phyloP scores from a whole-genome alignment of 2,888 invertebrate species.

The Hipparchia sbordonii region DNA sequence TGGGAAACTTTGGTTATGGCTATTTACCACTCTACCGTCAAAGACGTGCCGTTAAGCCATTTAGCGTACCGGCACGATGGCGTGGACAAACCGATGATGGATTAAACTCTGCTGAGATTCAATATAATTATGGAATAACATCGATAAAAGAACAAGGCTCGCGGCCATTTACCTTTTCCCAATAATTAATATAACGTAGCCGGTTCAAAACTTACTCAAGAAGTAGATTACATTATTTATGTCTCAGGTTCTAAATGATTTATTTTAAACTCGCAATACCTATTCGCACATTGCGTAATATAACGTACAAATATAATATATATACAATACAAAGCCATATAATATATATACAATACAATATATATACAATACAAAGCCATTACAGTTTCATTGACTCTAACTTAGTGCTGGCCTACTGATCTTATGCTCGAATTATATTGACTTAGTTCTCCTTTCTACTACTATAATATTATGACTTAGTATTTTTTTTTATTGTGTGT shows the following conservation, averaged over 20 bases:
- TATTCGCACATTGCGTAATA: conserved; percentile 16
- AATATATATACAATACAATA: too few species aligned
- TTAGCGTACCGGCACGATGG: too few species aligned
- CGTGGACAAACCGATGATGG: too few species aligned
- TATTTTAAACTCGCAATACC: conserved; percentile 16
- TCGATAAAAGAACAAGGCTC: too few species aligned
- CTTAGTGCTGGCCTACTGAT: conserved; percentile 23
- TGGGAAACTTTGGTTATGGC: too few species aligned
- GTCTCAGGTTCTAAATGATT: conserved; percentile 15
- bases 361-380: conserved; percentile 35
- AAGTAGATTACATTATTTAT: not conserved
- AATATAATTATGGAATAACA: too few species aligned
- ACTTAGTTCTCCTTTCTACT: not conserved
- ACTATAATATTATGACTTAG: not conserved
- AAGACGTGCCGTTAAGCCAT: too few species aligned
- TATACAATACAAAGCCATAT: conserved; percentile 35
- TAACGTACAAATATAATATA: too few species aligned
- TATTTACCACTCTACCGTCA: too few species aligned
- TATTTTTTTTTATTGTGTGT: too few species aligned
- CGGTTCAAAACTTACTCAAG: not conserved
- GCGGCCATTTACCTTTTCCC: too few species aligned
- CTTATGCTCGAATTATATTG: conserved; percentile 19
- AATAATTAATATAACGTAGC: not conserved
- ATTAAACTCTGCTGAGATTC: too few species aligned
- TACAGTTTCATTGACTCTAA: conserved; percentile 26